Evolutionary conservation across 2,888 invertebrate genomes (phyloP).

Genomic region (Cryptophagus acutangulus): DNA sequence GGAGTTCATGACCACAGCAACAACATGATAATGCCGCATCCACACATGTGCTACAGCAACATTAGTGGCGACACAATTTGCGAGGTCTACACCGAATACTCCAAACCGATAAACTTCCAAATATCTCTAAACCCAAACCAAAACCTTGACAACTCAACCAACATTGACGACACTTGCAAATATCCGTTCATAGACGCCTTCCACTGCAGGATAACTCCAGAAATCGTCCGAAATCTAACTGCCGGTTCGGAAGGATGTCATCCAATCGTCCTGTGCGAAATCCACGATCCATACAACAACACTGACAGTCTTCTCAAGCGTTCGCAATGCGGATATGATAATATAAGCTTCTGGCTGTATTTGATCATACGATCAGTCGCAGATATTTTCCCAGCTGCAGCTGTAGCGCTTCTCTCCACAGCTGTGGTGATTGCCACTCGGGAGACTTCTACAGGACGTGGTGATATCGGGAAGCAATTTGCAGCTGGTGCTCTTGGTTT

Average conservation of each 20-base stretch:
- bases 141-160: conserved; percentile 3
- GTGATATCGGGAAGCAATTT: conserved; percentile 73
- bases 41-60: conserved; percentile 55
- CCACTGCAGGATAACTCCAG: conserved; percentile 59
- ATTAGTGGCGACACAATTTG: conserved; percentile 47
- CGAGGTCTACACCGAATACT: conserved; percentile 58
- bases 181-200: conserved; percentile 57
- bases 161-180: conserved; percentile 55
- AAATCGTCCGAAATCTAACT: conserved; percentile 40
- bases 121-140: conserved; percentile 52
- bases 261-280: conserved; percentile 65
- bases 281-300: conserved; percentile 66
- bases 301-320: conserved; percentile 62
- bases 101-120: conserved; percentile 51
- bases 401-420: conserved; percentile 64
- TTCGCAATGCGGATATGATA: conserved; percentile 68
- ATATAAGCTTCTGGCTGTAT: conserved; percentile 67
- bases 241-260: conserved; percentile 49
- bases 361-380: conserved; percentile 63
- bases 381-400: conserved; percentile 73
- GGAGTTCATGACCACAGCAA: conserved; percentile 14
- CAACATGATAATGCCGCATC: conserved; percentile 37
- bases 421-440: conserved; percentile 78
- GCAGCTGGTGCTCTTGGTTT: conserved; percentile 72
- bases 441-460: conserved; percentile 73